These are phyloP conservation scores for Hermetia illucens DNA, from an alignment of 1,140 invertebrate species.

Conservation along the genomic window DNA sequence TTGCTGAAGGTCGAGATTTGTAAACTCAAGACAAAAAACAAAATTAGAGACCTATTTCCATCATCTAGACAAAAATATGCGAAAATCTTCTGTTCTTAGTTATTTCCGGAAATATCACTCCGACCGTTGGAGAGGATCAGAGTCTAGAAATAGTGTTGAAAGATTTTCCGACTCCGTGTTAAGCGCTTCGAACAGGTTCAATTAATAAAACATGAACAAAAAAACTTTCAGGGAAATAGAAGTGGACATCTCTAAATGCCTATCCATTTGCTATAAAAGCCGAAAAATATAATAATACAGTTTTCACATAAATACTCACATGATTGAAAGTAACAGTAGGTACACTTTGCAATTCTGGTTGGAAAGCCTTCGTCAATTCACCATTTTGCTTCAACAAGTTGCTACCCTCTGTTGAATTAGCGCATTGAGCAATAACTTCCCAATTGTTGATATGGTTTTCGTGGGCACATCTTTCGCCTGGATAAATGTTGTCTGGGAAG, in stretches of 20 bases:
- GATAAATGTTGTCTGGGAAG: slow-evolving; percentile 27
- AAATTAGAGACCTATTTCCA: too few species aligned
- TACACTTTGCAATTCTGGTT: slow-evolving; percentile 32
- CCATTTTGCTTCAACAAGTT: slow-evolving; percentile 29
- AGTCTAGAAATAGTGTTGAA: too few species aligned
- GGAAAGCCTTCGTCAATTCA: slow-evolving; percentile 26
- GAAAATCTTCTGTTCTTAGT: too few species aligned
- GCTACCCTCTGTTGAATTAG: slow-evolving; percentile 31
- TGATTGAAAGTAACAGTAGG: slow-evolving; percentile 36
- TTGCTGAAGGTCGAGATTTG: too few species aligned
- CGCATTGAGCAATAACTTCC: slow-evolving; percentile 32
- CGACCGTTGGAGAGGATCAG: too few species aligned
- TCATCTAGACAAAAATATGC: too few species aligned
- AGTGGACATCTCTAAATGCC: background rate
- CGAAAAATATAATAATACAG: too few species aligned
- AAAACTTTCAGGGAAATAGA: background rate
- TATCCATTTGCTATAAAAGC: too few species aligned
- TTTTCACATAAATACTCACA: slow-evolving; percentile 19
- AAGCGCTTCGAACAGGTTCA: background rate
- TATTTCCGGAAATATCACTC: too few species aligned
- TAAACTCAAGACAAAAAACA: too few species aligned
- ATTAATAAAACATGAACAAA: background rate
- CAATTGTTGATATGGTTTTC: slow-evolving; percentile 29
- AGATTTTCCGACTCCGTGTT: background rate
- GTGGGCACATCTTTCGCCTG: slow-evolving; percentile 28